Percentiles rank a stretch among this genome's conserved stretches.
phyloP scores from a whole-genome alignment of 2,797 vertebrate genomes.

The Tokudaia muenninki region DNA sequence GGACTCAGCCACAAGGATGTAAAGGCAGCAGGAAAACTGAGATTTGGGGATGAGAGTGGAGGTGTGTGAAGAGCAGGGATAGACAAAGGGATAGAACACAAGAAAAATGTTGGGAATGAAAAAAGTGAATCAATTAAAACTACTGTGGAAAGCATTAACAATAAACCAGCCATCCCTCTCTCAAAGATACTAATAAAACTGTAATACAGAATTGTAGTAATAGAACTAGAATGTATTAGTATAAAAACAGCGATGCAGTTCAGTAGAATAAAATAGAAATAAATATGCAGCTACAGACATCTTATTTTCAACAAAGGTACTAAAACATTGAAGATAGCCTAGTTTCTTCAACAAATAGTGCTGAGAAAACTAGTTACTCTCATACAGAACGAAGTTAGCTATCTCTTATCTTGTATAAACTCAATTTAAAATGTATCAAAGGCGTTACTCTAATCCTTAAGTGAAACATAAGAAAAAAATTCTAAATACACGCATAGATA shows the following conservation, averaged over 20 bases:
- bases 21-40: background rate
- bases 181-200: background rate
- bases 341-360: background rate
- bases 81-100: background rate
- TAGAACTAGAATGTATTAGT: background rate
- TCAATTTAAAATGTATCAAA: slow-evolving; percentile 2
- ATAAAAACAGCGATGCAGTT: background rate
- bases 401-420: background rate
- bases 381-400: background rate
- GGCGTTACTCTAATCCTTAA: background rate
- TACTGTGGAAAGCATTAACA: background rate
- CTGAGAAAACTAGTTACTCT: background rate
- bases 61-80: background rate
- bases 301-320: background rate
- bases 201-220: background rate
- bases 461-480: background rate
- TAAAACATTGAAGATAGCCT: background rate
- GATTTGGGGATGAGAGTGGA: background rate
- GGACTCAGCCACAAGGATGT: background rate
- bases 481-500: background rate
- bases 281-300: background rate
- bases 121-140: background rate
- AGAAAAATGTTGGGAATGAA: background rate
- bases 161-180: background rate
- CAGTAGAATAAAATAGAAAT: background rate